Conservation (phyloP, 1,140 invertebrate species). For the Episyrphus balteatus region DNA sequence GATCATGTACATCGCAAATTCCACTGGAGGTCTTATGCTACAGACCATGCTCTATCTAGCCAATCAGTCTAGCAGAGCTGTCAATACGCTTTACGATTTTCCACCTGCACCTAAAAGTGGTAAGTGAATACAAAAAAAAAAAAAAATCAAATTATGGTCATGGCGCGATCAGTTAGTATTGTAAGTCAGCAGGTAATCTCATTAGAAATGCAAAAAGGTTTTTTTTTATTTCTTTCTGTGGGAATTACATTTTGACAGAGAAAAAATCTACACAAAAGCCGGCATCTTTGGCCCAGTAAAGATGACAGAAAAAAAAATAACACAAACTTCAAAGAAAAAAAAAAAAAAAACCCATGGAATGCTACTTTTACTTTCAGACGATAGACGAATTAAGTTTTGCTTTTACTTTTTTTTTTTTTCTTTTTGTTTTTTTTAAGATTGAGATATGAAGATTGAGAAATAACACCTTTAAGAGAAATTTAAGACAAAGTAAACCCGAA, state of each 20-base stretch:
- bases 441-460: too few relatives aligned
- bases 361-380: neutral
- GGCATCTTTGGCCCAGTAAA: neutral
- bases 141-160: too few relatives aligned
- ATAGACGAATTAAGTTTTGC: neutral
- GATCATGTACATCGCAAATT: slow-evolving; percentile 28
- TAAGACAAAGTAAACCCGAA: too few relatives aligned
- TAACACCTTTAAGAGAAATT: too few relatives aligned
- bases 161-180: too few relatives aligned
- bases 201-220: neutral
- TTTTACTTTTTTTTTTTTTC: too few relatives aligned
- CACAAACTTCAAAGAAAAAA: too few relatives aligned
- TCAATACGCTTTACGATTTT: slow-evolving; percentile 28
- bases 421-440: too few relatives aligned
- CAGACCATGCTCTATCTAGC: slow-evolving; percentile 35
- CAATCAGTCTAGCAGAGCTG: slow-evolving; percentile 30
- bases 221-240: neutral
- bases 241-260: neutral
- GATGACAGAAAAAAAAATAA: neutral
- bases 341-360: neutral
- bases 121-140: slow-evolving; percentile 19
- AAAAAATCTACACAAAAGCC: too few relatives aligned
- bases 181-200: neutral
- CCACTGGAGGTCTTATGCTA: slow-evolving; percentile 31
- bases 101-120: slow-evolving; percentile 30